Conservation (phyloP, 2,888 invertebrate genomes). For the Drosophila recens region DNA sequence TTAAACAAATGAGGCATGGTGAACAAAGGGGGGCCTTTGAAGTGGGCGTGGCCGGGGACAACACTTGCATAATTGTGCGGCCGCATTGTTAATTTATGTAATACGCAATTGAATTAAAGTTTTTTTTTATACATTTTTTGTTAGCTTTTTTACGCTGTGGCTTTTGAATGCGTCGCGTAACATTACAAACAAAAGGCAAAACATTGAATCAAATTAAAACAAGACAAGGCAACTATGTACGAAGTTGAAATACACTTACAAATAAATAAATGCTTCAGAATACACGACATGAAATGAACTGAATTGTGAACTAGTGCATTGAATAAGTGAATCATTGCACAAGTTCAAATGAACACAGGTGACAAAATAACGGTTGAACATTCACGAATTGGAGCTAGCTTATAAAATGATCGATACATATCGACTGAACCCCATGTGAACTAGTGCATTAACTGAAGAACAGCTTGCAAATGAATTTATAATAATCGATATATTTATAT, state of each 20-base stretch:
- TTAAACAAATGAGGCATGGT: conserved; percentile 74
- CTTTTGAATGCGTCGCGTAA: conserved; percentile 32
- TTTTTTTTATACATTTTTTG: conserved; percentile 38
- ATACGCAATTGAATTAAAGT: conserved; percentile 79
- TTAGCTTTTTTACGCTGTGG: conserved; percentile 56
- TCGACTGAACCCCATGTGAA: too few relatives aligned
- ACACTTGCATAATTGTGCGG: conserved; percentile 79
- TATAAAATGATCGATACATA: too few relatives aligned
- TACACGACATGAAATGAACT: neutral
- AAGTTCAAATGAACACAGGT: too few relatives aligned
- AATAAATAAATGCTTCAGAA: neutral
- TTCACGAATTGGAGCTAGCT: too few relatives aligned
- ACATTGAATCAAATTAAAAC: conserved; percentile 17
- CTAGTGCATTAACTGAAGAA: neutral
- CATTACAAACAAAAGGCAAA: conserved; percentile 38
- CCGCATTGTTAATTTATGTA: conserved; percentile 70
- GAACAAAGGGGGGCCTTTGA: conserved; percentile 16
- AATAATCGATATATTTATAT: neutral
- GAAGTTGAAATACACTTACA: conserved; percentile 33
- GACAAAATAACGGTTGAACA: neutral
- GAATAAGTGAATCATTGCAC: neutral
- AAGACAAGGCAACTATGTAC: neutral
- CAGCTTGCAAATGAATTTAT: neutral
- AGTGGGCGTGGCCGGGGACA: conserved; percentile 41
- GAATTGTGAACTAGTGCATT: neutral